phyloP scores from a whole-genome alignment of 2,888 invertebrate genomes.

The Hemaris fuciformis region DNA sequence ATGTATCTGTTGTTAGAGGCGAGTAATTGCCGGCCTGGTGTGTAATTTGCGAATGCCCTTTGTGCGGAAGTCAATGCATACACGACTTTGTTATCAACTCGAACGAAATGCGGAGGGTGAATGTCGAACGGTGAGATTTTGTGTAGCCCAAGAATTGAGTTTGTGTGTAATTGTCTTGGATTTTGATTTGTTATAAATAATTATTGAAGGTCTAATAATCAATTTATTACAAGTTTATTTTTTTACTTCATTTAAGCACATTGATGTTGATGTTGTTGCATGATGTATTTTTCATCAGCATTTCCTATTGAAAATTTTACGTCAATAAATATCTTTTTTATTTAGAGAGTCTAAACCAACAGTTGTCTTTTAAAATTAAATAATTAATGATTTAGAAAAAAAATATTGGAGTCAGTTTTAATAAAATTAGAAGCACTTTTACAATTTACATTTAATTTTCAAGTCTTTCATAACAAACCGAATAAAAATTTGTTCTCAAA shows the following conservation, averaged over 20 bases:
- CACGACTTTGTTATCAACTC: slow-evolving; percentile 46
- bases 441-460: too few species aligned
- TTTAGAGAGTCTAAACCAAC: too few species aligned
- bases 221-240: too few species aligned
- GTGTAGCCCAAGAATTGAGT: background rate
- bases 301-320: too few species aligned
- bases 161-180: background rate
- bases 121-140: slow-evolving; percentile 12
- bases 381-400: too few species aligned
- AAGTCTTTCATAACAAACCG: background rate
- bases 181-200: background rate
- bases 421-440: too few species aligned
- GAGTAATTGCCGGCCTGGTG: slow-evolving; percentile 68
- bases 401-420: too few species aligned
- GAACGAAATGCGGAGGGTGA: slow-evolving; percentile 37
- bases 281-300: too few species aligned
- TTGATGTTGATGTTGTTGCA: too few species aligned
- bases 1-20: slow-evolving; percentile 75
- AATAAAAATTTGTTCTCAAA: background rate
- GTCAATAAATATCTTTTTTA: too few species aligned
- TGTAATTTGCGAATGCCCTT: slow-evolving; percentile 72
- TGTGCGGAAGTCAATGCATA: slow-evolving; percentile 56
- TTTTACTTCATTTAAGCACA: too few species aligned
- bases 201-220: background rate
- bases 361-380: too few species aligned